These are phyloP conservation scores for Anomalospiza imberbis DNA, from an alignment of 2,797 vertebrate species.

Conservation along the genomic window DNA sequence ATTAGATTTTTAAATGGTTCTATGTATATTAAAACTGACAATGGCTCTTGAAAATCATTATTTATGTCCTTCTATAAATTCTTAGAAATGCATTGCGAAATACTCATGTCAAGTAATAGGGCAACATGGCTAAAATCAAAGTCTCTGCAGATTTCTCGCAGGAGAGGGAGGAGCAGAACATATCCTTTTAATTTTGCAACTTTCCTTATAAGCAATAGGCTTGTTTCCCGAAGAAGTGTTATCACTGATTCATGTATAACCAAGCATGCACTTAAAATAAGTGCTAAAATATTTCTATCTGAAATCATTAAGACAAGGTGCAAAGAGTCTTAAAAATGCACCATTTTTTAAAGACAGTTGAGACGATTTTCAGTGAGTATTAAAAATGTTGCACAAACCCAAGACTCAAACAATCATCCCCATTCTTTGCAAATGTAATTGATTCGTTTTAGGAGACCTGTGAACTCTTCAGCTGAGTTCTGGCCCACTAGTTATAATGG, in stretches of 20 bases:
- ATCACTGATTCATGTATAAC: neutral
- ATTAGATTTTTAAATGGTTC: neutral
- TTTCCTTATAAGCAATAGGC: neutral
- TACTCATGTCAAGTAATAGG: neutral
- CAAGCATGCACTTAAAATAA: neutral
- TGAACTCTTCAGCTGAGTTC: neutral
- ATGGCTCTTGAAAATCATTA: neutral
- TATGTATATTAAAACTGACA: constrained; percentile 13
- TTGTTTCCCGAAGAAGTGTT: neutral
- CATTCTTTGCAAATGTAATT: neutral
- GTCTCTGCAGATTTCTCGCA: neutral
- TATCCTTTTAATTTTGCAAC: neutral
- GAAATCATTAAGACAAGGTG: neutral
- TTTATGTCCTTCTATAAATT: constrained; percentile 7
- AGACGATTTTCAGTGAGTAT: neutral
- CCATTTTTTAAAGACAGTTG: neutral
- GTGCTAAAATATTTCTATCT: neutral
- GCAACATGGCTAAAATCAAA: constrained; percentile 3
- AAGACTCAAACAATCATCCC: neutral
- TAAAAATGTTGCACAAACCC: neutral
- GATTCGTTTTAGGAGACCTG: neutral
- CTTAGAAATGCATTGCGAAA: neutral
- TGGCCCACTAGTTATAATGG: neutral
- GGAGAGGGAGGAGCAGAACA: neutral
- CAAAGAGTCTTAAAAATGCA: neutral